These are phyloP conservation scores for Serranus cabrilla DNA, from an alignment of 2,797 vertebrate genomes.

Conservation along the genomic window DNA sequence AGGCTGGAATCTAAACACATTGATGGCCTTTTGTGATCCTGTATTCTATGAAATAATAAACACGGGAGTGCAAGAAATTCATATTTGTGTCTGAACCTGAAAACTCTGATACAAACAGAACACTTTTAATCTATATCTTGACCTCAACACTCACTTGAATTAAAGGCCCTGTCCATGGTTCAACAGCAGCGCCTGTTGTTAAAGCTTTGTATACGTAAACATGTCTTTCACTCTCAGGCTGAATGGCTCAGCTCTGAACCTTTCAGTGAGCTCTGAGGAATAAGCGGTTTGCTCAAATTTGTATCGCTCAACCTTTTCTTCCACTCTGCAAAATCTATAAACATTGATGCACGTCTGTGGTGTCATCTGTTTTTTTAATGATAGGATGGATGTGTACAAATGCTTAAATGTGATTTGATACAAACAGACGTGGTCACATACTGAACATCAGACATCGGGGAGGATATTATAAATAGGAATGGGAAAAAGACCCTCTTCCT, in stretches of 20 bases:
- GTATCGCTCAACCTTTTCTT: background rate
- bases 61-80: slow-evolving; percentile 1
- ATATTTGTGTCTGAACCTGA: slow-evolving; percentile 20
- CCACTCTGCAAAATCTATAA: background rate
- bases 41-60: slow-evolving; percentile 4
- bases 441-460: background rate
- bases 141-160: background rate
- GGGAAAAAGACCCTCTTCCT: background rate
- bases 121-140: slow-evolving; percentile 3
- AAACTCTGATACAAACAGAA: background rate
- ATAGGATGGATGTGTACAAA: background rate
- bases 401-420: background rate
- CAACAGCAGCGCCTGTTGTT: slow-evolving; percentile 10
- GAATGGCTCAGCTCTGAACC: slow-evolving; percentile 5
- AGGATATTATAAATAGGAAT: background rate
- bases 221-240: background rate
- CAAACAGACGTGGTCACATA: background rate
- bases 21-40: slow-evolving; percentile 12
- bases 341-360: background rate
- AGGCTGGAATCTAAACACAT: slow-evolving; percentile 4
- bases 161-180: slow-evolving; percentile 6
- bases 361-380: background rate
- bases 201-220: background rate
- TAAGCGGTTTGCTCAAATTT: slow-evolving; percentile 2
- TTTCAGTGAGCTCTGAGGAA: slow-evolving; percentile 1